Evolutionary conservation across 2,888 invertebrate genomes (phyloP), one percentile per base, ranked within the genome.

Genomic region (Melanostoma mellinum): DNA sequence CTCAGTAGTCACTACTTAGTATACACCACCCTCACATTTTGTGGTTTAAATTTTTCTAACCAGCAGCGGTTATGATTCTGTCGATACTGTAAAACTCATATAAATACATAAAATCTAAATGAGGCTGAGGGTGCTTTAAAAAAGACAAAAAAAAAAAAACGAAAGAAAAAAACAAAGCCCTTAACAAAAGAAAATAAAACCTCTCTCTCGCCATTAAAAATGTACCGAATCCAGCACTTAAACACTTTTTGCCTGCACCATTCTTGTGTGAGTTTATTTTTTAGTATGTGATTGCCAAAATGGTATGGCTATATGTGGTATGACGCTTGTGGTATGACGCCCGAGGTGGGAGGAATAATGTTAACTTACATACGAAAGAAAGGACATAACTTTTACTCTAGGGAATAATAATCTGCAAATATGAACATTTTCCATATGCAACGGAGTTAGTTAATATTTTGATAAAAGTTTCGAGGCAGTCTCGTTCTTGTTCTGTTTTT

Each of bases 371-470:
- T 67, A 52, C 60, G 53, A 52, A 10, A 46, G 10, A 32, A 48
- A 75, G 58, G 65, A 80, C 71, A 69, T 80, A 76, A 75, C 60
- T 65, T 75, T 40, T 71, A 76, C 76, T 80, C 65, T 58, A 42
- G 76, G 79, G 79, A 76, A 71, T 76, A 80, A 80, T 76, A 76
- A 76, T 80, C 60, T 65, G 58, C 76, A 80, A 80, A 76, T 76
- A 76, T 80, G 80, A 75, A 71, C 71, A 80, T 65, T 65, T 74
- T 79, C 42, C 38, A 68, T 65, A 73, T 80, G 80, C 80, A 75
- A 67, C 44, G 69, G 75, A 79, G 79, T 79, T 74, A 68, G 79
- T 75, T 71, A 80, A 80, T 75, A 69, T 80, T 80, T 80, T 75
- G 71, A 46, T 80, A 71, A 75, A 80, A 80, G 36, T 69, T 79